Evolutionary conservation across 1,140 invertebrate species (phyloP), one percentile per base, ranked within the genome.

Genomic region (Penaeus chinensis): DNA sequence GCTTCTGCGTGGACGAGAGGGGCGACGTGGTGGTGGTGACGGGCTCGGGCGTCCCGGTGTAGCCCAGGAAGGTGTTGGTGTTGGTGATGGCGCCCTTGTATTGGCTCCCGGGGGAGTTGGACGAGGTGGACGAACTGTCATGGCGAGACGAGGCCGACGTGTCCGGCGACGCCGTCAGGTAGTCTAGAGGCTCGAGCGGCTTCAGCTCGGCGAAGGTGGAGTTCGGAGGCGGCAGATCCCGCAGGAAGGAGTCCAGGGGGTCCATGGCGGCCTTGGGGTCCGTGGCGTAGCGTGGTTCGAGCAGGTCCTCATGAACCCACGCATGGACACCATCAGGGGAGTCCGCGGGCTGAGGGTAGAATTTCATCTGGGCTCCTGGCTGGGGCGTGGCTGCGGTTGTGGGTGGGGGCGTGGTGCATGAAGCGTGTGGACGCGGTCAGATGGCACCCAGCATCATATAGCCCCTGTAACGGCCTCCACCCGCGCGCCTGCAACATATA

Each of bases 171-270:
- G 96, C 54, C 96, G 92, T 91, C 96, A 96, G 2, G 95, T 96
- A 3, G 95, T 97, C 92, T 96, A 96, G 20, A 0, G 96, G 96
- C 1, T 96, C 96, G 87, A 98, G 92, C 0, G 96, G 96, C 91
- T 97, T 97, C 77, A 97, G 93, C 91, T 97, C 96, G 8, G 96
- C 96, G 63, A 97, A 93, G 16, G 92, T 94, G 20, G 93, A 93
- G 89, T 84, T 84, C 60, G 85, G 84, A 47, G 88, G 63, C 88
- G 89, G 87, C 61, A 88, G 60, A 66, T 90, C 94, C 79, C 95
- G 92, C 54, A 95, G 91, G 62, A 96, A 92, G 89, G 94, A 95
- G 91, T 95, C 95, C 74, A 95, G 92, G 24, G 93, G 93, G 90
- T 95, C 94, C 91, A 94, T 93, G 0, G 93, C 93, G 69, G 92